These are phyloP conservation scores for Ptychobarbus kaznakovi DNA, from an alignment of 2,797 vertebrate species.

Conservation along the genomic window DNA sequence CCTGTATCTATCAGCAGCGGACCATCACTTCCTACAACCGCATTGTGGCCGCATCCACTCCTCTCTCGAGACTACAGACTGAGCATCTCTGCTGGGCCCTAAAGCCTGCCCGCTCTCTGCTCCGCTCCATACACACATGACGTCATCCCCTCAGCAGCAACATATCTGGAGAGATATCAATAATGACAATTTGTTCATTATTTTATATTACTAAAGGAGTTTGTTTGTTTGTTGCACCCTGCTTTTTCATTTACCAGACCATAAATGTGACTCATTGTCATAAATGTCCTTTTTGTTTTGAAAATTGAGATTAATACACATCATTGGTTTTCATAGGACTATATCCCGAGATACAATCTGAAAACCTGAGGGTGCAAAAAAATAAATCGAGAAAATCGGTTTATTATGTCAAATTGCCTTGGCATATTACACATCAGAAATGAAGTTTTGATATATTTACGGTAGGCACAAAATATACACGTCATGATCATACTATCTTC, in stretches of 20 bases:
- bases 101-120: neutral
- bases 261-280: too few relatives aligned
- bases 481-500: too few relatives aligned
- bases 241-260: neutral
- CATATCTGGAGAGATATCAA: neutral
- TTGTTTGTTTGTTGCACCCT: neutral
- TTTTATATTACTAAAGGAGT: neutral
- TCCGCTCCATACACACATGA: neutral
- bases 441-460: too few relatives aligned
- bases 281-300: too few relatives aligned
- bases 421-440: too few relatives aligned
- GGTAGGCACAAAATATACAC: too few relatives aligned
- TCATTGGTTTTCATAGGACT: too few relatives aligned
- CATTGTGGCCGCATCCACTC: conserved; percentile 37
- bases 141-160: neutral
- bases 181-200: neutral
- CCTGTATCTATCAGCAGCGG: neutral
- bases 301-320: too few relatives aligned
- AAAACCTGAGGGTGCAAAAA: too few relatives aligned
- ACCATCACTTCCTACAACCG: conserved; percentile 49
- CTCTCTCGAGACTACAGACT: conserved; percentile 5
- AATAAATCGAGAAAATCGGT: too few relatives aligned
- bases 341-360: too few relatives aligned
- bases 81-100: conserved; percentile 44
- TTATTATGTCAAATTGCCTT: too few relatives aligned